A percentile compares a stretch with the other conserved stretches of the same genome.
phyloP scores from a whole-genome alignment of 1,140 invertebrate species.

The Brachionus sp. region DNA sequence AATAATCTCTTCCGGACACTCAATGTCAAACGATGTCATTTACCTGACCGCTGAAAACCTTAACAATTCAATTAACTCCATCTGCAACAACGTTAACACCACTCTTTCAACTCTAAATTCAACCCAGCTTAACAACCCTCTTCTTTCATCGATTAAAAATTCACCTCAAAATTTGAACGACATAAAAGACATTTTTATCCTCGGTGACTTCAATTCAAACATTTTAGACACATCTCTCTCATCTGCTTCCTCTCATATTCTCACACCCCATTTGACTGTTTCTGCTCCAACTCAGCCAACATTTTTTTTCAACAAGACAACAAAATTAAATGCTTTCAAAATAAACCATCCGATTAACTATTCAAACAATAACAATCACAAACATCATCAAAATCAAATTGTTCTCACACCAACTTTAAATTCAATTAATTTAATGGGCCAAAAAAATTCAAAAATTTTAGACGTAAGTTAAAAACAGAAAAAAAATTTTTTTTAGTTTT shows the following conservation, averaged over 20 bases:
- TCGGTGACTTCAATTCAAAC: not conserved
- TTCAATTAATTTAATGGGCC: not conserved
- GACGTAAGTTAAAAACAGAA: not conserved
- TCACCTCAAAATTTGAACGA: constrained; percentile 21
- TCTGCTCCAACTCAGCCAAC: not conserved
- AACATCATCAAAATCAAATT: not conserved
- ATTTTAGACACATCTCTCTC: not conserved
- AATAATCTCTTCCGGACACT: not conserved
- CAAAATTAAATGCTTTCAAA: constrained; percentile 26
- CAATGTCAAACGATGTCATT: not conserved
- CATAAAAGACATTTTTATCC: constrained; percentile 19
- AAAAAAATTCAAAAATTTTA: constrained; percentile 15
- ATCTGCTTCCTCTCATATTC: not conserved
- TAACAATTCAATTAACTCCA: constrained; percentile 14
- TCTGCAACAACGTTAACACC: not conserved
- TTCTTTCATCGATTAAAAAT: not conserved
- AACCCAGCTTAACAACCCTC: not conserved
- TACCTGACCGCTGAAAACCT: constrained; percentile 25
- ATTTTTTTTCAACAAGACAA: not conserved
- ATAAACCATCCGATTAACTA: constrained; percentile 10
- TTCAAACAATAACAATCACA: not conserved
- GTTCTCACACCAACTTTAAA: not conserved
- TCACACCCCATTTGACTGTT: not conserved
- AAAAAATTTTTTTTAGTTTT: not conserved
- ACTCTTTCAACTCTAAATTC: constrained; percentile 16